Base-by-base conservation (phyloP, 2,113 vertebrate species). In the Illadopsis cleaveri region DNA sequence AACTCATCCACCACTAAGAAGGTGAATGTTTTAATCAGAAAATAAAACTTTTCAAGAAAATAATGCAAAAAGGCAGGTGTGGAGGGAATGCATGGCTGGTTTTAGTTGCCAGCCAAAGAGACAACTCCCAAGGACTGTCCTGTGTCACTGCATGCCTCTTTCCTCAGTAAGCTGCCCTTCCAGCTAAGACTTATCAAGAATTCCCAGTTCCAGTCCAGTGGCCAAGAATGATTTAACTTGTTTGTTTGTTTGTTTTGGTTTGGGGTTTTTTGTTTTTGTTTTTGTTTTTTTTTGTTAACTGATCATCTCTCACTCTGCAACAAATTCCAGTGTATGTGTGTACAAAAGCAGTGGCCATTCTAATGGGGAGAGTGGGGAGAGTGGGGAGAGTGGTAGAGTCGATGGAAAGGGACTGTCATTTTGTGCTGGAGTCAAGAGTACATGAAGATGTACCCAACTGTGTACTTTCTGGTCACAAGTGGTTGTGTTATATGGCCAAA, bases 11-110 rank as follows among this genome's bases (percentile, higher is more conserved):
- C 2, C 2, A 12, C 4, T 53, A 6, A 40, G 25, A 50, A 62
- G 20, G 12, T 30, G 30, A 35, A 47, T 18, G 2, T 47, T 54
- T 40, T 10, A 56, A n/a, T 31, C 48, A 71, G 5, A 79, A 79
- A 71, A 40, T 21, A 3, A 68, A 70, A 28, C 4, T n/a, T 83
- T 33, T 35, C 40, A 15, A n/a, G 33, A 83, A 80, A 91, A 51
- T 10, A 1, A 3, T 30, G 9, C 6, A 53, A 40, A 89, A 17
- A 15, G 1, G 7, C 5, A 69, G 2, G 1, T 27, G 5, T 19
- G 20, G 10, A 47, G 37, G 14, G 70, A 86, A 75, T 42, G 3
- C 1, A 11, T 21, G 8, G 5, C 4, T 58, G 27, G 6, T 17
- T 70, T 73, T 20, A 12, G 8, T 2, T 10, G 31, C 15, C 11